Evolutionary conservation across 1,140 invertebrate genomes (phyloP), one percentile per base, ranked within the genome.

Genomic region (Drosophila parabipectinata): DNA sequence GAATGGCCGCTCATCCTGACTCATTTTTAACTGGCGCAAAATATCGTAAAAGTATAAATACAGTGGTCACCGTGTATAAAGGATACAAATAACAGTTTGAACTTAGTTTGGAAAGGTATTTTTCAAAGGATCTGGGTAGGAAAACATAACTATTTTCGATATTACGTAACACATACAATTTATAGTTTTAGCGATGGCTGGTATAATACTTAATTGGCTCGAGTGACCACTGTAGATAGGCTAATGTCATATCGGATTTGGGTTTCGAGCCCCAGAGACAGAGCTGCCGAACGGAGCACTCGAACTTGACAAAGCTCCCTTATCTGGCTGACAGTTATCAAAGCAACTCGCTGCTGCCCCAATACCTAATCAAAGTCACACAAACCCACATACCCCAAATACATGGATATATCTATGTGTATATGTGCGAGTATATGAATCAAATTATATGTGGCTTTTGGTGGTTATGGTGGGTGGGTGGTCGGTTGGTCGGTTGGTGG

Each of bases 291-390:
- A 73, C 79, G 45, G 45, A 58, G 61, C 59, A 72, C 77, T 87
- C 66, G 45, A 80, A 63, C 82, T 71, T 84, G 79, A 77, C 77
- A 84, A 84, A 81, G 63, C 62, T 75, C 52, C 52, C 72, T 81
- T 84, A 84, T 84, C 80, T 85, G 72, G 63, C 62, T 72, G 72
- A 59, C 80, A 84, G 83, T 85, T 77, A 75, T 74, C 72, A 74
- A 53, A 72, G 57, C 24, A 39, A 53, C 50, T 28, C 50, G 45
- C 54, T 68, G 62, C 34, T 10, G 34, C 44, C 63, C 67, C 67
- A 54, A 55, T 69, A 57, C 67, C 63, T 48, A 69, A 69, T 71
- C 67, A 69, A 71, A 67, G 60, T 67, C 63, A 44, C 47, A 64
- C 63, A 67, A 28, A 48, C 48, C 39, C 15, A 51, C 45, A 78